These are phyloP conservation scores for Drosophila ohnishii DNA, from an alignment of 1,140 invertebrate species.

Conservation along the genomic window DNA sequence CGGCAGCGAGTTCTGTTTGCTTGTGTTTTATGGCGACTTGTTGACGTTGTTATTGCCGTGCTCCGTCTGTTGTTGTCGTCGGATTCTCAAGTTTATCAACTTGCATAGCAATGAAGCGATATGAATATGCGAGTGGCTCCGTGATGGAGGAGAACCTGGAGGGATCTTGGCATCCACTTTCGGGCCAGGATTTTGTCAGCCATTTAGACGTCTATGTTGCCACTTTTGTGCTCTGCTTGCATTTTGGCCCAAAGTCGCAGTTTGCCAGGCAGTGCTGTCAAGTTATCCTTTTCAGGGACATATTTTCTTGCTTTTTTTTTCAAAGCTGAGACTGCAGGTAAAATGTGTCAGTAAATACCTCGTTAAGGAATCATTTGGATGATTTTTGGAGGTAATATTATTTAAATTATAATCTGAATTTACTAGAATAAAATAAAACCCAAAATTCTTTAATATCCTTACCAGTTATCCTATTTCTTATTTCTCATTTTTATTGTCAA, in stretches of 20 bases:
- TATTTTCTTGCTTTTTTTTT: not conserved
- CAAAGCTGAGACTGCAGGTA: conserved; percentile 3
- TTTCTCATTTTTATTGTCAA: too few species aligned
- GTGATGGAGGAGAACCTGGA: not conserved
- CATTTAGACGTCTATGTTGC: conserved; percentile 20
- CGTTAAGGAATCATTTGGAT: not conserved
- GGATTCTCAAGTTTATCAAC: conserved; percentile 63
- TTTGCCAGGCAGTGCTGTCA: not conserved
- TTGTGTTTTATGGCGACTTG: conserved; percentile 69
- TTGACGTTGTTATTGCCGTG: conserved; percentile 52
- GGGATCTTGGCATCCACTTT: conserved; percentile 16
- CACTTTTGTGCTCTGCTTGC: conserved; percentile 15
- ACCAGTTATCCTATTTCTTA: not conserved
- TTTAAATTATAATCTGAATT: not conserved
- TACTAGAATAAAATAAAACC: not conserved
- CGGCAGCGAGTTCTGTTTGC: conserved; percentile 34
- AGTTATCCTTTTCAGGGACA: not conserved
- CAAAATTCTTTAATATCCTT: not conserved
- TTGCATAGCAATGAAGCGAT: conserved; percentile 67
- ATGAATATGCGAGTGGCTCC: conserved; percentile 48
- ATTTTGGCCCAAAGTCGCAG: conserved; percentile 14
- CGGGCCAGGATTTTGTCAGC: conserved; percentile 15
- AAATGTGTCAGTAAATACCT: not conserved
- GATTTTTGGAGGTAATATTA: not conserved
- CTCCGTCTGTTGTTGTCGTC: conserved; percentile 54